Evolutionary conservation across 2,797 vertebrate genomes (phyloP).

Genomic region (Galagoides demidoff): DNA sequence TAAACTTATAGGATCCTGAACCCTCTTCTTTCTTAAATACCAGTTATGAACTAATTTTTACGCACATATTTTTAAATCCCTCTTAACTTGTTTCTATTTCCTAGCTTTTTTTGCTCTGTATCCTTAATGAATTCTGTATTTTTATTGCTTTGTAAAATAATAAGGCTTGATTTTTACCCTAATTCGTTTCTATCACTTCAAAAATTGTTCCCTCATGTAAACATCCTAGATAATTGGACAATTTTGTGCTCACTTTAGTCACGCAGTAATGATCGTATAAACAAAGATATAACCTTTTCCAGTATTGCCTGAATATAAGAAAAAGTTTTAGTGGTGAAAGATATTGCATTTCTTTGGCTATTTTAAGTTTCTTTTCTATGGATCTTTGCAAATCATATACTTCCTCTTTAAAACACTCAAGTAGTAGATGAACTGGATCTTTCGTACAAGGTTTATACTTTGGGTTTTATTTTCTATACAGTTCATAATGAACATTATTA

Average conservation of each 20-base stretch:
- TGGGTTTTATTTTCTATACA: not conserved
- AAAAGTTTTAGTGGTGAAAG: not conserved
- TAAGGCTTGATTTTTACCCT: slow-evolving; percentile 53
- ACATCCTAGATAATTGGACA: slow-evolving; percentile 38
- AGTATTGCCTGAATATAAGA: not conserved
- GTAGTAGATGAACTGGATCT: not conserved
- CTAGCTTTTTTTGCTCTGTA: not conserved
- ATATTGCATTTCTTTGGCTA: not conserved
- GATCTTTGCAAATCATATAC: not conserved
- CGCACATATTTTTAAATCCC: not conserved
- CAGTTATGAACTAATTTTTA: slow-evolving; percentile 34
- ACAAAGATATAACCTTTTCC: not conserved
- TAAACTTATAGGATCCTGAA: not conserved
- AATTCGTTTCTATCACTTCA: slow-evolving; percentile 47
- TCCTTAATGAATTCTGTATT: slow-evolving; percentile 52
- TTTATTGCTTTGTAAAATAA: slow-evolving; percentile 58
- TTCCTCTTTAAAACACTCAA: slow-evolving; percentile 1
- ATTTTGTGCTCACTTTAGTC: slow-evolving; percentile 49
- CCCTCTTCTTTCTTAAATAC: not conserved
- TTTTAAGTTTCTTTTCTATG: slow-evolving; percentile 51
- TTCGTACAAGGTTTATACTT: not conserved
- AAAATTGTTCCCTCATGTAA: slow-evolving; percentile 31
- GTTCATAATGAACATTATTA: not conserved
- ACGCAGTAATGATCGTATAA: not conserved
- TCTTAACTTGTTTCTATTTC: not conserved